phyloP scores from a whole-genome alignment of 2,113 vertebrate species.

The Polypterus senegalus region DNA sequence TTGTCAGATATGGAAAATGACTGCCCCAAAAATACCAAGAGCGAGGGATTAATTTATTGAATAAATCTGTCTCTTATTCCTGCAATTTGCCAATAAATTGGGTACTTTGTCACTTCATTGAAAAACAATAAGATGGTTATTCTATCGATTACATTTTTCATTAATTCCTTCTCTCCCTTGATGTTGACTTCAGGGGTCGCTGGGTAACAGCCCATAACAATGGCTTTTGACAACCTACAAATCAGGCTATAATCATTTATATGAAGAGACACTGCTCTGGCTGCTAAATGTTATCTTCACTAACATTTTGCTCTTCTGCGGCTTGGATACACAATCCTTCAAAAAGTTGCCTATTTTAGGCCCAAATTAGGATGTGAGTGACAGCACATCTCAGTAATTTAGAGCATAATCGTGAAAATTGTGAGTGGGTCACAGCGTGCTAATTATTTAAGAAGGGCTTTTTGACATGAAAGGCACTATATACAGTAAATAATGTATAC shows the following conservation, averaged over 20 bases:
- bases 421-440: too few relatives aligned
- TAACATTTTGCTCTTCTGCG: too few relatives aligned
- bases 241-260: background rate
- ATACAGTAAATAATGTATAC: too few relatives aligned
- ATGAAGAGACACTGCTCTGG: too few relatives aligned
- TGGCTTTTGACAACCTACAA: constrained; percentile 33
- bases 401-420: too few relatives aligned
- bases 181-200: constrained; percentile 22
- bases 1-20: constrained; percentile 44
- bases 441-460: too few relatives aligned
- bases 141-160: constrained; percentile 29
- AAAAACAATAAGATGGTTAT: constrained; percentile 28
- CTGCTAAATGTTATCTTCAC: too few relatives aligned
- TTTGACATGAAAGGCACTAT: too few relatives aligned
- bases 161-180: constrained; percentile 24
- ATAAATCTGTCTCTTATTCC: constrained; percentile 19
- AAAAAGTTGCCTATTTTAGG: too few relatives aligned
- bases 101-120: constrained; percentile 26
- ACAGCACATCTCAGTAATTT: too few relatives aligned
- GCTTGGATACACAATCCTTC: too few relatives aligned
- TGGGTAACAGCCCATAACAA: constrained; percentile 42
- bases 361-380: too few relatives aligned
- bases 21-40: constrained; percentile 27
- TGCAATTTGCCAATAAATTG: constrained; percentile 20
- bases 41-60: constrained; percentile 17